Base-by-base conservation (phyloP, 2,888 invertebrate species). In the Endomychus coccineus region DNA sequence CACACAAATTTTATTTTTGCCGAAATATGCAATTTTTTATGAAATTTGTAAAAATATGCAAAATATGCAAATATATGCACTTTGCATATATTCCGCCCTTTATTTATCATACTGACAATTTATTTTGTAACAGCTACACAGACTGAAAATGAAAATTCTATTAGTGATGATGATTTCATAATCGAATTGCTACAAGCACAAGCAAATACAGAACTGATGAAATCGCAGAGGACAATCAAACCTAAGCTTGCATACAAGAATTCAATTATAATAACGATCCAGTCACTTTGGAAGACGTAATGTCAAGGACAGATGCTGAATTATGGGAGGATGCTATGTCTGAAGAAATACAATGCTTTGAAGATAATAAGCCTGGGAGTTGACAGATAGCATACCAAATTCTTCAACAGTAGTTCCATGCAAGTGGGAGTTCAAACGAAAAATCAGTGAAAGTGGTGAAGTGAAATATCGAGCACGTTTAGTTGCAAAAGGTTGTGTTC, bases 361-460 rank as follows among this genome's bases (percentile, higher is more conserved):
- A 50, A 19, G 45, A 51, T 23, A 55, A 56, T 32, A 34, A 51
- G 47, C 52, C 4, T 55, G 54, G 52, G 46, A 48, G 12, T 16
- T 56, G 2, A 32, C 42, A 0, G 44, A 42, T 17, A 14, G 12
- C 16, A 16, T 13, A 15, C 17, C 27, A n/a, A 36, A 40, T 10
- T 15, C 23, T 13, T 15, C 22, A 29, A 41, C 31, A 15, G 25
- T 42, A 6, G 23, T 22, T 29, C 27, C 30, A 14, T 34, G 32
- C 33, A 43, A 42, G 27, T 43, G 43, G 43, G 43, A 40, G 2
- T 46, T 46, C 27, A 45, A 45, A 29, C 15, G 13, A 27, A 46
- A 43, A 34, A 38, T 4, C 12, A 29, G 36, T 34, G 27, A 27
- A 25, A 29, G 14, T n/a, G 30, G 29, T 5, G 22, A 36, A 23